These are phyloP conservation scores for Melinaea marsaeus DNA, from an alignment of 2,888 invertebrate species.

Conservation along the genomic window DNA sequence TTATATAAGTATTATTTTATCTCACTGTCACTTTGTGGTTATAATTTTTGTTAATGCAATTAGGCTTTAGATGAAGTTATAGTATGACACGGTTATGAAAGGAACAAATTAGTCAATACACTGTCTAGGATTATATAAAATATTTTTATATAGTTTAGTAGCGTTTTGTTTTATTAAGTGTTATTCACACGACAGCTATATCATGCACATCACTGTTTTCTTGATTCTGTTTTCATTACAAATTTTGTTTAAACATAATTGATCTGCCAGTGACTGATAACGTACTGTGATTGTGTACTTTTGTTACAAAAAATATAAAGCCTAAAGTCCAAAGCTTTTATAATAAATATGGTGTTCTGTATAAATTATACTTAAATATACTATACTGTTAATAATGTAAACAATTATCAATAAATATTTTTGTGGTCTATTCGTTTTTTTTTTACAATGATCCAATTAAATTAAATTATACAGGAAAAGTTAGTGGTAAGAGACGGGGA, in stretches of 20 bases:
- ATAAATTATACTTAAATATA: no score
- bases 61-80: slow-evolving; percentile 7
- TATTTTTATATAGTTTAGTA: no score
- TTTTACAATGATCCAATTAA: slow-evolving; percentile 6
- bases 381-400: no score
- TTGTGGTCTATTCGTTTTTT: slow-evolving; percentile 39
- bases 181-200: no score
- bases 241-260: not conserved
- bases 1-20: slow-evolving; percentile 16
- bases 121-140: slow-evolving; percentile 7
- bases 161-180: no score
- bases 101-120: slow-evolving; percentile 18
- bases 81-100: slow-evolving; percentile 9
- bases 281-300: slow-evolving; percentile 35
- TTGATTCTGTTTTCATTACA: slow-evolving; percentile 9
- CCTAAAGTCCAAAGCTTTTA: no score
- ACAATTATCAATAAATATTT: no score
- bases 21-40: slow-evolving; percentile 8
- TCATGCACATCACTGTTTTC: not conserved
- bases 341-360: no score
- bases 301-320: slow-evolving; percentile 32
- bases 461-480: not conserved
- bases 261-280: slow-evolving; percentile 22
- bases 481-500: no score
- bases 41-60: slow-evolving; percentile 5